phyloP scores from a whole-genome alignment of 2,888 invertebrate genomes.

The Panopea generosa region DNA sequence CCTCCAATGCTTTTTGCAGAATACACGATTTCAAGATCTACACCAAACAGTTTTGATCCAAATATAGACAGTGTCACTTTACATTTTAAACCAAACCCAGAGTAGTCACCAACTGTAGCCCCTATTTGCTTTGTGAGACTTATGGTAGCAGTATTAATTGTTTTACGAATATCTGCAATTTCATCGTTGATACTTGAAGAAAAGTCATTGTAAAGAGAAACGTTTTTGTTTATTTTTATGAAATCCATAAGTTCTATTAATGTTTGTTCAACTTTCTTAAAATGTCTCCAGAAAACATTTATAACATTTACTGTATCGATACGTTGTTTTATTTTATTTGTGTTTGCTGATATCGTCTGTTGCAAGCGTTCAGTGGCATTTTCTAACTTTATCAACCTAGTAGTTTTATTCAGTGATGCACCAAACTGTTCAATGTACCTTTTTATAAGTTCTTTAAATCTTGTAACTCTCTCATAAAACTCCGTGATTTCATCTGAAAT shows the following conservation, averaged over 20 bases:
- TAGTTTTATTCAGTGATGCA: background rate
- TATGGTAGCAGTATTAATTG: background rate
- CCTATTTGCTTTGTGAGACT: background rate
- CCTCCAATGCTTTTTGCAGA: constrained; percentile 14
- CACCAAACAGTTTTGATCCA: constrained; percentile 22
- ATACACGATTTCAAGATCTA: constrained; percentile 52
- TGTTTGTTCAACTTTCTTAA: background rate
- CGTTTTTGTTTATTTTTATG: no score
- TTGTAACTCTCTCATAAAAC: background rate
- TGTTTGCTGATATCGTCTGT: no score
- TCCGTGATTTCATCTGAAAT: constrained; percentile 3
- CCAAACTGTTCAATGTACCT: background rate
- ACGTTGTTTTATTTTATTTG: no score
- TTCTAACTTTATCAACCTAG: background rate
- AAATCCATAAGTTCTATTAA: background rate
- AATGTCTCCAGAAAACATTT: no score
- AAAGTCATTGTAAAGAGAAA: background rate
- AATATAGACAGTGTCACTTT: constrained; percentile 4
- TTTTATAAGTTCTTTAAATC: background rate
- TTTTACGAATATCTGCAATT: background rate
- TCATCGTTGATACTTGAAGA: background rate
- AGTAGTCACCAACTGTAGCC: background rate
- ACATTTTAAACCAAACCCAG: constrained; percentile 44
- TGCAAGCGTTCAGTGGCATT: background rate
- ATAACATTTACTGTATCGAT: no score